Percentiles rank a stretch among this genome's conserved stretches.
Conservation (phyloP, 2,797 vertebrate genomes). For the Enteromius treurensis region DNA sequence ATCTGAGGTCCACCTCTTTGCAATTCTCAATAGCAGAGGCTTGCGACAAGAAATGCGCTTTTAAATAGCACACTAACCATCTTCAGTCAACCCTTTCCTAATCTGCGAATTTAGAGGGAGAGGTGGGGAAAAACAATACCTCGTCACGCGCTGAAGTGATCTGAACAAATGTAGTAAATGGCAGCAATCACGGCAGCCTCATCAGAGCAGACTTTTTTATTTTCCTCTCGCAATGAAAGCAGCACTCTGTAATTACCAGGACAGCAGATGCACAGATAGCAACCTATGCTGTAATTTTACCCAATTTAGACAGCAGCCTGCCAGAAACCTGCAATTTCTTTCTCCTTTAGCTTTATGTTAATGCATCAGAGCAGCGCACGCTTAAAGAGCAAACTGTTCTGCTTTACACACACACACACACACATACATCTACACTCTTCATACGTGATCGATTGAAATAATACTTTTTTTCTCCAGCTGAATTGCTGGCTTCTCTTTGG, state of each 20-base stretch:
- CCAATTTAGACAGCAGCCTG: conserved; percentile 77
- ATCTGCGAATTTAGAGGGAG: conserved; percentile 31
- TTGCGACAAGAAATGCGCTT: conserved; percentile 32
- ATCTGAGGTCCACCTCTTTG: conserved; percentile 31
- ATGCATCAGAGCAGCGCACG: conserved; percentile 66
- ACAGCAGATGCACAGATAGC: conserved; percentile 74
- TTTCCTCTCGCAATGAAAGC: conserved; percentile 66
- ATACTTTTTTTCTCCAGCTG: background rate
- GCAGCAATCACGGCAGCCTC: conserved; percentile 79
- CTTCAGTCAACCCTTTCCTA: conserved; percentile 39
- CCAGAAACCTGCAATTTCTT: conserved; percentile 79
- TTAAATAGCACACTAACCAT: conserved; percentile 59
- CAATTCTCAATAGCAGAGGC: conserved; percentile 43
- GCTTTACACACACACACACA: background rate
- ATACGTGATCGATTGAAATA: background rate
- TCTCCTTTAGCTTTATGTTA: conserved; percentile 77
- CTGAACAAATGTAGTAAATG: conserved; percentile 74
- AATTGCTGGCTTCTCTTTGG: conserved; percentile 2
- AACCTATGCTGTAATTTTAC: conserved; percentile 78
- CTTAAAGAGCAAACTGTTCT: conserved; percentile 47
- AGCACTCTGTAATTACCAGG: conserved; percentile 78
- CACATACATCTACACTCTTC: conserved; percentile 7
- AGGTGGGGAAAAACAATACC: conserved; percentile 51
- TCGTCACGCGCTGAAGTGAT: conserved; percentile 65
- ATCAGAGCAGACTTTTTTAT: conserved; percentile 66